Conservation (phyloP, 2,113 vertebrate species). For the Bos taurus region DNA sequence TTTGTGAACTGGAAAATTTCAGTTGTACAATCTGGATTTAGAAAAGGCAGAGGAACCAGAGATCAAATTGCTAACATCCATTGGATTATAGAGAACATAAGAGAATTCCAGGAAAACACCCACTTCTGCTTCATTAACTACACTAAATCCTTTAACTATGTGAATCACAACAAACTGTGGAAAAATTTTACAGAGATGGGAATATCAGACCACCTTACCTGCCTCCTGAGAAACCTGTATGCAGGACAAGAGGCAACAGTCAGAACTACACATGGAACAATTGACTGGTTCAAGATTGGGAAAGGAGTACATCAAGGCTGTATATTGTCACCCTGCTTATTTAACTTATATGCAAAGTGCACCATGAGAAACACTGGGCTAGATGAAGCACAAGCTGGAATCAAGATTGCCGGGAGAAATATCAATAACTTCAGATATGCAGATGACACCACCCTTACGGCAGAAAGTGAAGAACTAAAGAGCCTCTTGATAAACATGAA, state of each 20-base stretch:
- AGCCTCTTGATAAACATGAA: neutral
- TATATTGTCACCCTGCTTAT: neutral
- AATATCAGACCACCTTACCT: neutral
- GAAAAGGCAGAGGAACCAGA: neutral
- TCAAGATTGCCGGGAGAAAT: neutral
- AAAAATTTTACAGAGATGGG: neutral
- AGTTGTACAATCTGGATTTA: neutral
- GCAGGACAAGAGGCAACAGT: neutral
- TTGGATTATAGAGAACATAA: neutral
- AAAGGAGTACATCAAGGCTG: neutral
- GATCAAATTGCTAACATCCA: neutral
- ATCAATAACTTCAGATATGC: neutral
- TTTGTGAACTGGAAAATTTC: neutral
- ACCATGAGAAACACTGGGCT: neutral
- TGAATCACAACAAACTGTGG: neutral
- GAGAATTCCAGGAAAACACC: neutral
- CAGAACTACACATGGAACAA: neutral
- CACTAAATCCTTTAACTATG: neutral
- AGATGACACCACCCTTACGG: neutral
- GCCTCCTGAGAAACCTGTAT: neutral
- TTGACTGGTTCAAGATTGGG: neutral
- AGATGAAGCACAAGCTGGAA: neutral
- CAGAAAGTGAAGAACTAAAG: neutral
- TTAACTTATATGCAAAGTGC: neutral
- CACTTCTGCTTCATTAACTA: neutral